phyloP scores from a whole-genome alignment of 2,797 vertebrate species.

The Kryptopterus vitreolus region DNA sequence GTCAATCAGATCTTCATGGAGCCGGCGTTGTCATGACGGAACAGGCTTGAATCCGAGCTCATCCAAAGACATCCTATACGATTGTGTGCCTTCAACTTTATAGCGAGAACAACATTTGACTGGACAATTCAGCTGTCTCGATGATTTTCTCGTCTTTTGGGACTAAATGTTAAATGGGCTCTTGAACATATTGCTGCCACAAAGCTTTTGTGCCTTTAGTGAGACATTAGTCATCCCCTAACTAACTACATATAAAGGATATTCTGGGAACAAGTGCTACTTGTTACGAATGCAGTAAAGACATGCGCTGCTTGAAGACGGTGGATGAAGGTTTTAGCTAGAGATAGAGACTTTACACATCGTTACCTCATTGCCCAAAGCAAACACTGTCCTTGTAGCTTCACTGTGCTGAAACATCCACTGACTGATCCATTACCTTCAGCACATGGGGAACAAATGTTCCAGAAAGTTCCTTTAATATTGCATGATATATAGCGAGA shows the following conservation, averaged over 20 bases:
- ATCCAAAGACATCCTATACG: too few species aligned
- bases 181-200: too few species aligned
- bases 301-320: not conserved
- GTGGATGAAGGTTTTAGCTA: not conserved
- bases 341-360: not conserved
- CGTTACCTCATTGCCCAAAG: not conserved
- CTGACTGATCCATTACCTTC: not conserved
- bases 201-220: too few species aligned
- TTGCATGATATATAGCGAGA: not conserved
- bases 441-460: not conserved
- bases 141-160: too few species aligned
- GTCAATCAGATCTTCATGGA: too few species aligned
- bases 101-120: too few species aligned
- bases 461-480: not conserved
- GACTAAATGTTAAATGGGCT: too few species aligned
- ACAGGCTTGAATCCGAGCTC: too few species aligned
- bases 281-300: not conserved
- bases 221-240: not conserved
- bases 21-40: too few species aligned
- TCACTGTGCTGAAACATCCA: not conserved
- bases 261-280: not conserved
- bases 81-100: too few species aligned
- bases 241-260: not conserved
- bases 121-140: too few species aligned
- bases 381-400: not conserved